Evolutionary conservation across 1,140 invertebrate species (phyloP), one percentile per base, ranked within the genome.

Genomic region (Megalopta genalis): DNA sequence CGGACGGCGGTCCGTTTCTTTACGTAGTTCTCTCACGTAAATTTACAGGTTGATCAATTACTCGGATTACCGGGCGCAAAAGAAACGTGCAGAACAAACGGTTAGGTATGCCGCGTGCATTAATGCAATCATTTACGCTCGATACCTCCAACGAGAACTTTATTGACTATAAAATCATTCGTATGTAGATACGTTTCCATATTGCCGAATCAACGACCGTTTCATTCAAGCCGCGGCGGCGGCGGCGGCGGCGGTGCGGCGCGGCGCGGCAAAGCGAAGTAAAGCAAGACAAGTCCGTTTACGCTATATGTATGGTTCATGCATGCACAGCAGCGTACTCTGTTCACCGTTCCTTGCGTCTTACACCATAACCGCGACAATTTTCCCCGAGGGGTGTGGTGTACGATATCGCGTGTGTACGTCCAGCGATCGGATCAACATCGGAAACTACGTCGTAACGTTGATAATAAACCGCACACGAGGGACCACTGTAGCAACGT

Each of bases 111-210:
- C 71, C 75, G 82, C 85, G 85, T 87, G 70, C 86, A 83, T 76
- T 62, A 67, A 79, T 81, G 52, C 14, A 83, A 79, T 81, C 37
- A 81, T 83, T 85, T 87, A 87, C 85, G 85, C 86, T 80, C 67
- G 37, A 81, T 83, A 86, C 80, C 82, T 60, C 74, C 37, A 77
- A 83, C 71, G 37, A 84, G 71, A 42, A 32, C 37, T 70, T 77
- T 49, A 49, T 65, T 68, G 59, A 16, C 21, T 66, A 52, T 60
- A 42, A 69, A 70, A 46, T 63, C 42, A 9, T 46, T 46, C 42
- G 10, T 69, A 42, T 21, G 52, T 37, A 52, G 14, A 72, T 52
- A 37, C 23, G 6, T 37, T 60, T 64, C 25, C 21, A 27, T n/a
- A 39, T 68, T 77, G 23, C 42, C 59, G n/a, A 46, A 0, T 10